Evolutionary conservation across 2,888 invertebrate genomes (phyloP), one percentile per base, ranked within the genome.

Genomic region (Drosophila peninsularis): DNA sequence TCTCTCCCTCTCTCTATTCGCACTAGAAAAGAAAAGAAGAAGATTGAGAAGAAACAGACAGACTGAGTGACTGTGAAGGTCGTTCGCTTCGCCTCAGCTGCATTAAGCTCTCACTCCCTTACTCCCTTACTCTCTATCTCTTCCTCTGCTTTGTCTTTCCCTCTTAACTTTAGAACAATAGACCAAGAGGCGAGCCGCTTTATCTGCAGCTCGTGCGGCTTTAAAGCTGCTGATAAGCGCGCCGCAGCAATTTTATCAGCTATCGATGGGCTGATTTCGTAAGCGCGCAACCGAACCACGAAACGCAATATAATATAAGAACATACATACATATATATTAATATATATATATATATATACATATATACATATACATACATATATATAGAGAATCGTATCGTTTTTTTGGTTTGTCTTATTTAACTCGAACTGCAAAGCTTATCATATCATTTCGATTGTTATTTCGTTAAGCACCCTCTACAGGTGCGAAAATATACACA

Each of bases 21-120:
- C 45, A 24, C 49, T 54, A 27, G 39, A 32, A 27, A 13, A 34
- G n/a, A 24, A n/a, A 13, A 36, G 21, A 42, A 49, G 27, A 53
- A 34, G 34, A 32, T 32, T 11, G 5, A 42, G 41, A 21, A 55
- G 45, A 52, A 52, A 27, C 13, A 54, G 39, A 45, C 56, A 42
- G 79, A 74, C 82, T 82, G 83, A 24, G 24, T 24, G 24, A 86
- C 90, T 90, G 87, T 91, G 91, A 91, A 91, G 91, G 91, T 90
- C 91, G 91, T 91, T 91, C 89, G 91, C 90, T 90, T 84, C 50
- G 57, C 67, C 52, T 63, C 60, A 58, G 50, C 50, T 17, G 57
- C 57, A 50, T 58, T n/a, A 30, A 53, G 45, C 30, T 62, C 45
- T 5, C n/a, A 4, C 21, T 2, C 27, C 17, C n/a, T 7, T 19